Evolutionary conservation across 2,797 vertebrate species (phyloP).

Genomic region (Dermochelys coriacea): DNA sequence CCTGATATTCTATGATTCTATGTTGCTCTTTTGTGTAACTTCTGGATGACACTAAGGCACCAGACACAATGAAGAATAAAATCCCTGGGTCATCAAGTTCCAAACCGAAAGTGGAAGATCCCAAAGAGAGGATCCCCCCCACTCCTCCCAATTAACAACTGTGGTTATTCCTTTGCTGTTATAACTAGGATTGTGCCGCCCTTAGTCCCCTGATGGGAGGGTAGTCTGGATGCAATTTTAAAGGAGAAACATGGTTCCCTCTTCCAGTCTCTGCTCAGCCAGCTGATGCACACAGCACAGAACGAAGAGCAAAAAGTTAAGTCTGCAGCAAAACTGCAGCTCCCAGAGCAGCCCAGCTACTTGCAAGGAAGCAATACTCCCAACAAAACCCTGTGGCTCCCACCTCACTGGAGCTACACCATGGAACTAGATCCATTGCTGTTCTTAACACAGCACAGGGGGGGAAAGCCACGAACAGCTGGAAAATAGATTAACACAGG

Average conservation of each 20-base stretch:
- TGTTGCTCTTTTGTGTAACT: background rate
- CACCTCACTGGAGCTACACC: background rate
- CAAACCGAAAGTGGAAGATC: background rate
- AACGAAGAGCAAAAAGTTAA: background rate
- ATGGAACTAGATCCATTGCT: background rate
- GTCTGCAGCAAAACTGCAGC: background rate
- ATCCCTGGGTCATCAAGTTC: background rate
- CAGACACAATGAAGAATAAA: background rate
- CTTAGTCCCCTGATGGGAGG: background rate
- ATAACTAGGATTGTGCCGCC: background rate
- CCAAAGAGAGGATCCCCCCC: background rate
- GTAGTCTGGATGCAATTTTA: fast-evolving
- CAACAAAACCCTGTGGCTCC: background rate
- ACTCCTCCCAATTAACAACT: background rate
- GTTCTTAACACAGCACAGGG: background rate
- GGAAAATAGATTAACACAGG: background rate
- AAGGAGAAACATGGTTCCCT: background rate
- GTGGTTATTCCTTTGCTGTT: background rate
- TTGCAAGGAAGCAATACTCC: background rate
- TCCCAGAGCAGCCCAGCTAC: background rate
- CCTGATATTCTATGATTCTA: too few species aligned
- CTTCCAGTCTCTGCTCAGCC: background rate
- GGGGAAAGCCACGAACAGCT: background rate
- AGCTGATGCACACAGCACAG: background rate
- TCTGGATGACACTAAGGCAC: background rate